These are phyloP conservation scores for Jacana jacana DNA, from an alignment of 2,113 vertebrate genomes.

Conservation along the genomic window DNA sequence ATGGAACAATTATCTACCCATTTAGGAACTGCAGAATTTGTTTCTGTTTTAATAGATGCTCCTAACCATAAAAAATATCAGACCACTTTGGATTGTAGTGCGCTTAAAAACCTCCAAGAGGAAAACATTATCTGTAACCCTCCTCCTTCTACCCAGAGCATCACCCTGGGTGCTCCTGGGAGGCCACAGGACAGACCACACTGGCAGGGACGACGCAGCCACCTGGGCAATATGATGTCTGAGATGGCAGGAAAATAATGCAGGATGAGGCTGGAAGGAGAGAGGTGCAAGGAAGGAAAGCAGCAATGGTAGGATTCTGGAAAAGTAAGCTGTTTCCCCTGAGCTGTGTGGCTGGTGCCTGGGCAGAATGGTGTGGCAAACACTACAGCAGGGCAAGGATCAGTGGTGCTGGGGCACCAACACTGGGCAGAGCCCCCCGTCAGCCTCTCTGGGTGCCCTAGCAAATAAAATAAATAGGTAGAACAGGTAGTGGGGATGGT, in stretches of 20 bases:
- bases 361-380: rapidly evolving
- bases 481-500: not conserved
- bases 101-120: not conserved
- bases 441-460: rapidly evolving
- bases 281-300: not conserved
- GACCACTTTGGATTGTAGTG: rapidly evolving
- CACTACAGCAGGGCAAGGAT: not conserved
- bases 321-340: not conserved
- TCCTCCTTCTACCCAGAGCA: not conserved
- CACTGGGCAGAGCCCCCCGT: not conserved
- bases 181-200: not conserved
- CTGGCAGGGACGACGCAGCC: not conserved
- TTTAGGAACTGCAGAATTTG: constrained; percentile 37
- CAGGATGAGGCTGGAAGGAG: not conserved
- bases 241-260: not conserved
- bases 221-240: not conserved
- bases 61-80: not conserved
- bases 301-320: not conserved
- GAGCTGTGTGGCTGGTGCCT: rapidly evolving
- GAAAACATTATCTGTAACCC: not conserved
- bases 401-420: not conserved
- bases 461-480: not conserved
- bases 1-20: constrained; percentile 41
- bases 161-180: rapidly evolving
- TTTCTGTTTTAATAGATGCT: not conserved